These are phyloP conservation scores for Tachyglossus aculeatus DNA, from an alignment of 2,797 vertebrate genomes.

Conservation along the genomic window DNA sequence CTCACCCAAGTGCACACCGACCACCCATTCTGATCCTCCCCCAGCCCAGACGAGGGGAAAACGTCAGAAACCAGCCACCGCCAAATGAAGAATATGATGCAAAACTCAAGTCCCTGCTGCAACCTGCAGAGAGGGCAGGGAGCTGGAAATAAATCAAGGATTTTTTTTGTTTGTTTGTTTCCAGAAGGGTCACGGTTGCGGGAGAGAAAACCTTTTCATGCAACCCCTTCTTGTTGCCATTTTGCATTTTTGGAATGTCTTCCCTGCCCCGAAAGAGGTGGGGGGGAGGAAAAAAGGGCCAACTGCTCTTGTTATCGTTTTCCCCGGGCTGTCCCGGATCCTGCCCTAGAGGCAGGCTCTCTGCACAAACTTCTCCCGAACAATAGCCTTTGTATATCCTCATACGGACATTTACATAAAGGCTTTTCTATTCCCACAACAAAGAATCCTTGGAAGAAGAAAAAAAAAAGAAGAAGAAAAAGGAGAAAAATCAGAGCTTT, in stretches of 20 bases:
- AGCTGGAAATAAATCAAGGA: neutral
- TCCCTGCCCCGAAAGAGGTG: neutral
- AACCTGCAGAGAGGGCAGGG: neutral
- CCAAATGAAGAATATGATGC: neutral
- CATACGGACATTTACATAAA: constrained; percentile 9
- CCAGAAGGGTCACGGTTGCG: neutral
- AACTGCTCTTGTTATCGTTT: neutral
- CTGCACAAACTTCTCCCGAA: constrained; percentile 1
- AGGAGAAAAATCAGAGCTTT: neutral
- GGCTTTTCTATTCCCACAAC: constrained; percentile 13
- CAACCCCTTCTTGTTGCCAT: neutral
- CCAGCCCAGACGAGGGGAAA: no score
- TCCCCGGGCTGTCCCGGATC: neutral
- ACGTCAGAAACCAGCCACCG: no score
- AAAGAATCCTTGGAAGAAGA: neutral
- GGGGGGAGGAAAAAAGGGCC: neutral
- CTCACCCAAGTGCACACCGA: no score
- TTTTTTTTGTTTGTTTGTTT: neutral
- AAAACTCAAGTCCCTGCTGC: neutral
- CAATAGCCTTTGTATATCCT: neutral
- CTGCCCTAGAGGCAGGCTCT: neutral
- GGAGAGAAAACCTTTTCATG: no score
- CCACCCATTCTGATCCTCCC: no score
- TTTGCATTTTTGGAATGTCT: neutral
- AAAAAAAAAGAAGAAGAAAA: neutral